Conservation (phyloP, 2,797 vertebrate species). For the Melanotaenia parkinsoni region DNA sequence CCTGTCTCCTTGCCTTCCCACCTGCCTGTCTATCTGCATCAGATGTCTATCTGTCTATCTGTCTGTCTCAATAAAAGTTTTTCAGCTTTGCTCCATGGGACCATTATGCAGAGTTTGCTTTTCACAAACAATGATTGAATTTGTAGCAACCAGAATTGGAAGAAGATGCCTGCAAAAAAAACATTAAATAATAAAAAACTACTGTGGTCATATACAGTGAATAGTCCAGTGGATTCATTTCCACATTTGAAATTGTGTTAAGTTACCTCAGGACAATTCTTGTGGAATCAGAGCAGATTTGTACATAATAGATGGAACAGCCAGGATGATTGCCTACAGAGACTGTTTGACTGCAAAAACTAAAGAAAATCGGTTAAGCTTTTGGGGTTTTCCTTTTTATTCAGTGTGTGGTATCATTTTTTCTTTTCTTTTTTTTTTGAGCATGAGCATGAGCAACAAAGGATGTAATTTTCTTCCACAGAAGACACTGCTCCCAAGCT, state of each 20-base stretch:
- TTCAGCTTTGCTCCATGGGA: slow-evolving; percentile 37
- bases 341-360: background rate
- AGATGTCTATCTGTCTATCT: slow-evolving; percentile 31
- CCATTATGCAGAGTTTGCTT: slow-evolving; percentile 2
- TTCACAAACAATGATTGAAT: slow-evolving; percentile 15
- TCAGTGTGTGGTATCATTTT: background rate
- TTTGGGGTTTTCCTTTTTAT: background rate
- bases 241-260: slow-evolving; percentile 9
- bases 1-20: slow-evolving; percentile 45
- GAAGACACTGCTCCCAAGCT: too few species aligned
- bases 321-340: background rate
- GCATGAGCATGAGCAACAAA: too few species aligned
- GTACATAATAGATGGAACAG: slow-evolving; percentile 6
- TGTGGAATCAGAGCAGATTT: background rate
- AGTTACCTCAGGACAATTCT: background rate
- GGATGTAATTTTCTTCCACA: too few species aligned
- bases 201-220: background rate
- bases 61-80: slow-evolving; percentile 23
- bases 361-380: background rate
- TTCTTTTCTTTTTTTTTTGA: background rate
- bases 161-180: slow-evolving; percentile 10
- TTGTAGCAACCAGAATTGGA: background rate
- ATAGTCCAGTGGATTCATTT: background rate
- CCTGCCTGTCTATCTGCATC: slow-evolving; percentile 30
- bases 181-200: too few species aligned